phyloP scores from a whole-genome alignment of 1,140 invertebrate species.

The Drosophila miranda region DNA sequence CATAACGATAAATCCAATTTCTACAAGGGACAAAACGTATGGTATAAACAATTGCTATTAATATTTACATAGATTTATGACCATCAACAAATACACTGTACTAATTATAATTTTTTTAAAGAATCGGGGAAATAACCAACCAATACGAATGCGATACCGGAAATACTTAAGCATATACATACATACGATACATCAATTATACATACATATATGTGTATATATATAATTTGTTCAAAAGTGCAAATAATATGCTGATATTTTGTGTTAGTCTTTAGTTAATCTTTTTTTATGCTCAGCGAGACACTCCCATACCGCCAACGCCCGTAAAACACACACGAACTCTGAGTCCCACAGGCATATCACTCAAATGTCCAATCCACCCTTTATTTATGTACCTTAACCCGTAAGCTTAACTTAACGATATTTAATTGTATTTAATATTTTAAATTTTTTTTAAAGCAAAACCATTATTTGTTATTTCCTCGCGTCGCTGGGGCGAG shows the following conservation, averaged over 20 bases:
- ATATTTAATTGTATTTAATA: conserved; percentile 56
- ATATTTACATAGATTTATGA: conserved; percentile 48
- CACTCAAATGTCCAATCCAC: conserved; percentile 62
- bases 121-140: conserved; percentile 2
- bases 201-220: not conserved
- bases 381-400: conserved; percentile 67
- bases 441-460: conserved; percentile 49
- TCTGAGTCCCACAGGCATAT: conserved; percentile 61
- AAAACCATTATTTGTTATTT: conserved; percentile 40
- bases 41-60: conserved; percentile 62
- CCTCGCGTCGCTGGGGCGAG: conserved; percentile 19
- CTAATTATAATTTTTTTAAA: conserved; percentile 20
- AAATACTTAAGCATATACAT: conserved; percentile 40
- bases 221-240: conserved; percentile 42
- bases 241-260: conserved; percentile 56
- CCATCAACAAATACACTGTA: conserved; percentile 26
- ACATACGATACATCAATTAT: too few species aligned
- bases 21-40: conserved; percentile 75
- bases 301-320: too few species aligned
- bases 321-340: conserved; percentile 15
- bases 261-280: conserved; percentile 51
- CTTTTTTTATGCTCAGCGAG: conserved; percentile 11
- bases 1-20: conserved; percentile 68
- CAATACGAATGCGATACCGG: conserved; percentile 11
- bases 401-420: conserved; percentile 27